Evolutionary conservation across 1,140 invertebrate genomes (phyloP), one percentile per base, ranked within the genome.

Genomic region (Drosophila jambulina): DNA sequence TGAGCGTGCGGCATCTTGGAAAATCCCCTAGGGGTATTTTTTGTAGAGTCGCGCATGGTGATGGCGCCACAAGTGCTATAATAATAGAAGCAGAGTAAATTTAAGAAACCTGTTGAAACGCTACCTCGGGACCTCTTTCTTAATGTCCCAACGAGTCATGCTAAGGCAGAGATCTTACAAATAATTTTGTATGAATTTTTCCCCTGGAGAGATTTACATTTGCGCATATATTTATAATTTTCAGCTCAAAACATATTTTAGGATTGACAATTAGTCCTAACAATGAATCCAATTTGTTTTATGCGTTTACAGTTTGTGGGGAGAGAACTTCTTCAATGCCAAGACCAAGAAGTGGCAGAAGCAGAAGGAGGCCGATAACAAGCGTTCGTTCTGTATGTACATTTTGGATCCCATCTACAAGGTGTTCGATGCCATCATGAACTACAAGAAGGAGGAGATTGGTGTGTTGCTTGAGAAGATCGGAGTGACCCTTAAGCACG

Each of bases 371-470:
- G 94, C 94, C 32, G 97, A 98, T 78, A 98, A 98, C 95, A 98
- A 98, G 93, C 96, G 99, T 86, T 99, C 99, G 3, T 99, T 99
- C 95, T 97, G 96, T 92, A 99, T 99, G 96, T 99, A 99, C 93
- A 97, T 99, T 80, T 94, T 99, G 94, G 98, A 99, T 86, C 99
- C 99, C 48, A 99, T 99, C 94, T 99, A 99, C 95, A 99, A 99
- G 95, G 96, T 99, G 49, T 99, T 99, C 93, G 96, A 99, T 92
- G 96, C 96, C 61, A 99, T 99, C 93, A 99, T 99, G 98, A 98
- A 99, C 93, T 98, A 98, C 95, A 97, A 96, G 85, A 99, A 99
- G 94, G 98, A 99, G 54, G 98, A 99, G 92, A 97, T 97, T 75
- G 96, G 96, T 38, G 95, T 94, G 48, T 94, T 99, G 69, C 92